phyloP scores from a whole-genome alignment of 2,888 invertebrate species.

The Cheilosia soror region DNA sequence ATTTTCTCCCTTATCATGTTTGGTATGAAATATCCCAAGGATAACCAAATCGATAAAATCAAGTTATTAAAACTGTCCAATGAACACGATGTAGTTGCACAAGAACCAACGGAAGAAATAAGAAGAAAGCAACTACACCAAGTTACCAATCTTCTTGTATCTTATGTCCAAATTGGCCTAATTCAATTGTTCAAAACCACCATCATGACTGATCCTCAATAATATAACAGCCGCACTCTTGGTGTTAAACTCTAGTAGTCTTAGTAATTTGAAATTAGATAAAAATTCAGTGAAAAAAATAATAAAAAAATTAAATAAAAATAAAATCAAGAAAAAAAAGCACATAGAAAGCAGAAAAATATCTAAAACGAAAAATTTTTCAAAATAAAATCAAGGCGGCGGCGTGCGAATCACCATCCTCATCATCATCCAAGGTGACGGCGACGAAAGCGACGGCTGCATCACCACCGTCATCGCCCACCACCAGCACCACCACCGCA shows the following conservation, averaged over 20 bases:
- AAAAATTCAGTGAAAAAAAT: conserved; percentile 32
- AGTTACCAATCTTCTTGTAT: conserved; percentile 54
- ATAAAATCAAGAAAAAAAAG: conserved; percentile 61
- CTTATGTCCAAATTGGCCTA: conserved; percentile 59
- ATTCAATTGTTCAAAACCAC: conserved; percentile 48
- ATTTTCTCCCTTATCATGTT: conserved; percentile 52
- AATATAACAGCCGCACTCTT: conserved; percentile 20
- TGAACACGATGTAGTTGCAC: conserved; percentile 31
- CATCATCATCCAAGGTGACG: conserved; percentile 20
- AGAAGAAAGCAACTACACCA: conserved; percentile 20
- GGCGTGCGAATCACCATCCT: conserved; percentile 53
- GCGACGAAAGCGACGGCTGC: conserved; percentile 16
- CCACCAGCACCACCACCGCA: neutral
- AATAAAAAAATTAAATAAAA: conserved; percentile 43
- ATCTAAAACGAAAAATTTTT: conserved; percentile 72
- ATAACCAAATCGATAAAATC: conserved; percentile 41
- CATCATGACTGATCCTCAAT: conserved; percentile 8
- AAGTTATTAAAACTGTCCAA: conserved; percentile 58
- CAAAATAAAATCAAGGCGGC: conserved; percentile 75
- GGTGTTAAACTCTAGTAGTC: conserved; percentile 48
- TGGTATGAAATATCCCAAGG: conserved; percentile 53
- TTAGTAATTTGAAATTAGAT: conserved; percentile 55
- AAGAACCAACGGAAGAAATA: conserved; percentile 7
- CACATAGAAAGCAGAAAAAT: conserved; percentile 59
- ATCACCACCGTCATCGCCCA: conserved; percentile 34